Evolutionary conservation across 2,888 invertebrate genomes (phyloP).

Genomic region (Synergus umbraculus): DNA sequence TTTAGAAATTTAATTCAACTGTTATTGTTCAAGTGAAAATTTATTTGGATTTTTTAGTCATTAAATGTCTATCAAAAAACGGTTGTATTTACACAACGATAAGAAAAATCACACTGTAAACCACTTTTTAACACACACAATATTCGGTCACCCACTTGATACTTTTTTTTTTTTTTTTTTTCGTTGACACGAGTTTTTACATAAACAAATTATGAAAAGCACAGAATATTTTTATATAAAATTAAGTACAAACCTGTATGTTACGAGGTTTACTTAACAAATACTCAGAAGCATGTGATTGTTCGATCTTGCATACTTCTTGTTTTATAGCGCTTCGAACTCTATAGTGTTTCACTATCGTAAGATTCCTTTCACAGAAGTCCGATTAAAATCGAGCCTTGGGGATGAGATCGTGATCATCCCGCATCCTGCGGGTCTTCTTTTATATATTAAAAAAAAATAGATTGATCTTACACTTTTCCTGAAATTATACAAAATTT

Average conservation of each 20-base stretch:
- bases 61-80: neutral
- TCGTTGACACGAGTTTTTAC: neutral
- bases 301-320: constrained; percentile 31
- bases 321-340: constrained; percentile 31
- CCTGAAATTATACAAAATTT: constrained; percentile 1
- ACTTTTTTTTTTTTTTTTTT: neutral
- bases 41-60: neutral
- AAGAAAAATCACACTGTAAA: neutral
- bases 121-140: neutral
- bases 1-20: neutral
- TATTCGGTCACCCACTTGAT: neutral
- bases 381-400: constrained; percentile 2
- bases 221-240: neutral
- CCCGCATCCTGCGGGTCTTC: constrained; percentile 7
- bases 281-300: constrained; percentile 35
- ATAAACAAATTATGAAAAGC: neutral
- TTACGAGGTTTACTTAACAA: constrained; percentile 35
- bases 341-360: constrained; percentile 29
- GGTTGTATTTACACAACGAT: neutral
- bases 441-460: neutral
- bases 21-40: neutral
- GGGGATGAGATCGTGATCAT: constrained; percentile 11
- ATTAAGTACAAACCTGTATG: constrained; percentile 7
- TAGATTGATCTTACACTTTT: neutral
- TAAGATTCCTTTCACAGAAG: constrained; percentile 22